These are phyloP conservation scores for Noctua janthe DNA, from an alignment of 2,888 invertebrate genomes.

Conservation along the genomic window DNA sequence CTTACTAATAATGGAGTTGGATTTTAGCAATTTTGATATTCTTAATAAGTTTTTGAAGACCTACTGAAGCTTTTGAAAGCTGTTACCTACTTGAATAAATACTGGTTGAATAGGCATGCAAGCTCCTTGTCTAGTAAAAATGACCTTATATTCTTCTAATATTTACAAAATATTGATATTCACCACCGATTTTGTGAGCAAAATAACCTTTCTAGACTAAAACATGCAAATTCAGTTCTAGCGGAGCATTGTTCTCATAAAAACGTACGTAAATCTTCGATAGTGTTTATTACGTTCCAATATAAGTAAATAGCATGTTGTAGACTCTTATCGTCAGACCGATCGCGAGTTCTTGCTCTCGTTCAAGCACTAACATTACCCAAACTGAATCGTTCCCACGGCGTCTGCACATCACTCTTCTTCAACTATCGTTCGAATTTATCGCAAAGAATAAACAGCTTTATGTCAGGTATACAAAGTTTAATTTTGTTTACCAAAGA, in stretches of 20 bases:
- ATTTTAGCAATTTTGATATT: not conserved
- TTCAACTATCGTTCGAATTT: conserved; percentile 67
- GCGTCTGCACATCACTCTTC: conserved; percentile 83
- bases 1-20: not conserved
- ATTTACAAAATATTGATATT: conserved; percentile 13
- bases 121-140: not conserved
- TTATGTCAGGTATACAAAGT: conserved; percentile 57
- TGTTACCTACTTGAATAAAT: too few relatives aligned
- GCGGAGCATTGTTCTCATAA: conserved; percentile 64
- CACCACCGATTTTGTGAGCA: conserved; percentile 1
- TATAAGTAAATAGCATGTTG: conserved; percentile 74
- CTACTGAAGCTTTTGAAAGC: not conserved
- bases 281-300: conserved; percentile 70
- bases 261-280: conserved; percentile 62
- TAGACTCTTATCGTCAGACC: conserved; percentile 77
- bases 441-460: conserved; percentile 66
- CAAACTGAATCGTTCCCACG: conserved; percentile 87
- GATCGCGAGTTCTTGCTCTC: conserved; percentile 82
- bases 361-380: conserved; percentile 78
- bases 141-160: not conserved
- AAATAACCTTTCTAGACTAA: conserved; percentile 41
- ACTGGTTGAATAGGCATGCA: too few relatives aligned
- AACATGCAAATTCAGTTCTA: conserved; percentile 61
- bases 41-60: not conserved
- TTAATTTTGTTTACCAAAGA: conserved; percentile 60